phyloP scores from a whole-genome alignment of 2,113 vertebrate species.

The Hiodon alosoides region DNA sequence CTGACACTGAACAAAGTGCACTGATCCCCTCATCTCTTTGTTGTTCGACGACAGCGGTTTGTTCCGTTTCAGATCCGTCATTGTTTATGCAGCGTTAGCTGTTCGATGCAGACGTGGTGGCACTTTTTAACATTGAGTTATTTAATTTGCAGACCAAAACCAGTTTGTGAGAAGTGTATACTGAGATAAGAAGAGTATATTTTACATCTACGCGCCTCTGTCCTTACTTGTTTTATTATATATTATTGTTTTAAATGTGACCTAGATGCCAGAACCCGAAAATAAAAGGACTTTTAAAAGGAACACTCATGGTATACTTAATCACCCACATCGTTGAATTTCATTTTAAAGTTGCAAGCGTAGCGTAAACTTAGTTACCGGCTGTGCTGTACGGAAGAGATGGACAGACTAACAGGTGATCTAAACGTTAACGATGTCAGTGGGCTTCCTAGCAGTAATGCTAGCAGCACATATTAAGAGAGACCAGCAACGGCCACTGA shows the following conservation, averaged over 20 bases:
- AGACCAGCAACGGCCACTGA: neutral
- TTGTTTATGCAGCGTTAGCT: slow-evolving; percentile 21
- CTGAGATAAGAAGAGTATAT: slow-evolving; percentile 9
- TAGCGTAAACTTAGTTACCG: neutral
- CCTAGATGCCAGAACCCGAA: slow-evolving; percentile 8
- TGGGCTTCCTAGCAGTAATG: no score
- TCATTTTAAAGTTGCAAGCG: neutral
- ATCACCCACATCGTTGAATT: neutral
- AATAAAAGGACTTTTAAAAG: neutral
- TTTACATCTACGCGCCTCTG: neutral
- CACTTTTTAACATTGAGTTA: slow-evolving; percentile 40
- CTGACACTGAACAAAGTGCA: slow-evolving; percentile 46
- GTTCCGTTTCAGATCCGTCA: slow-evolving; percentile 35
- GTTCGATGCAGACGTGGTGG: slow-evolving; percentile 42
- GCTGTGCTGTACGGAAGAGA: no score
- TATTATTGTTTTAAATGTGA: neutral
- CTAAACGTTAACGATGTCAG: no score
- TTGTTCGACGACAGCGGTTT: slow-evolving; percentile 41
- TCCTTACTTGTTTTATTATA: neutral
- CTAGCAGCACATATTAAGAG: neutral
- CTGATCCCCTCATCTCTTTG: slow-evolving; percentile 41
- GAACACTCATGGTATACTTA: slow-evolving; percentile 8
- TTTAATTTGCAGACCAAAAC: slow-evolving; percentile 33
- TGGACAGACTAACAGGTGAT: no score
- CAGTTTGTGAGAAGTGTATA: neutral